These are phyloP conservation scores for Cricetomys ansorgei DNA, from an alignment of 2,113 vertebrate species.

Conservation along the genomic window DNA sequence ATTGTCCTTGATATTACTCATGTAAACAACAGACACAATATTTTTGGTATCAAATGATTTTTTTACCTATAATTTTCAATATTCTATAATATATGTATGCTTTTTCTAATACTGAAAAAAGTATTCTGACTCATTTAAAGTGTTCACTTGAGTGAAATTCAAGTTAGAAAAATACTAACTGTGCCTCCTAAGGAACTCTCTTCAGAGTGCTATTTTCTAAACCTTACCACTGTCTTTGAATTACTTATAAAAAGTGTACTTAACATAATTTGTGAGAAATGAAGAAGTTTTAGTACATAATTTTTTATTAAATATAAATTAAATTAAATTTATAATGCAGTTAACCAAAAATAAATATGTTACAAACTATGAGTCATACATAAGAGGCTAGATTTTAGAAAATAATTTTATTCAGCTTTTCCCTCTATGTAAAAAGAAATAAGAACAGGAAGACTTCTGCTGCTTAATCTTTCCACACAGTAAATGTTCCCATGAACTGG, in stretches of 20 bases:
- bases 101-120: slow-evolving; percentile 46
- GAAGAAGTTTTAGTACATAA: slow-evolving; percentile 30
- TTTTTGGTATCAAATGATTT: neutral
- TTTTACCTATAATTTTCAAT: slow-evolving; percentile 48
- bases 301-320: slow-evolving; percentile 37
- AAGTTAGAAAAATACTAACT: slow-evolving; percentile 22
- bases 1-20: slow-evolving; percentile 38
- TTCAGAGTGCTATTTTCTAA: slow-evolving; percentile 1
- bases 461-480: neutral
- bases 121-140: slow-evolving; percentile 47
- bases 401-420: slow-evolving; percentile 34
- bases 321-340: slow-evolving; percentile 9
- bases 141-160: slow-evolving; percentile 38
- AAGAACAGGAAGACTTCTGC: neutral
- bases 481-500: neutral
- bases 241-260: neutral
- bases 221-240: neutral
- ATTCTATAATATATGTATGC: slow-evolving; percentile 18
- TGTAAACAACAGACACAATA: slow-evolving; percentile 44
- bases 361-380: neutral
- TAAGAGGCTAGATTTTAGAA: neutral
- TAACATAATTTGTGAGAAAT: slow-evolving; percentile 46
- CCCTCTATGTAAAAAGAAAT: neutral
- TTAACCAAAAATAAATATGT: slow-evolving; percentile 41
- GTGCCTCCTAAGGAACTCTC: neutral